phyloP scores from a whole-genome alignment of 2,888 invertebrate genomes.

The Teleiodes luculella region DNA sequence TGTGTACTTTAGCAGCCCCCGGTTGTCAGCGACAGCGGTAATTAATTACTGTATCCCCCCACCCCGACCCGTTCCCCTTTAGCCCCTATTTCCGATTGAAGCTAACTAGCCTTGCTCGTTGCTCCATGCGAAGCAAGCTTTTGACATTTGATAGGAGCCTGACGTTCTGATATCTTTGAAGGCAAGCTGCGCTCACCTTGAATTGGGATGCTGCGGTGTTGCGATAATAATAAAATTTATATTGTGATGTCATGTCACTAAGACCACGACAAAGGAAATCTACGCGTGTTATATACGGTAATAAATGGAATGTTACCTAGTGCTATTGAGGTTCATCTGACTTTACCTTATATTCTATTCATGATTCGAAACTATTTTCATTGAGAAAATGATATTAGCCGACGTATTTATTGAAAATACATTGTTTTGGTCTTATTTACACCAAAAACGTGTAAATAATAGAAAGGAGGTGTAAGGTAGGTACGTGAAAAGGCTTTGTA shows the following conservation, averaged over 20 bases:
- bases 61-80: slow-evolving; percentile 29
- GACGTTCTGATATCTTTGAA: neutral
- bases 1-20: slow-evolving; percentile 55
- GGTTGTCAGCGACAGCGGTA: slow-evolving; percentile 68
- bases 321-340: too few relatives aligned
- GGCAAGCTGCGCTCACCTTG: neutral
- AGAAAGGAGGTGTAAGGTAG: too few relatives aligned
- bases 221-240: neutral
- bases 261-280: neutral
- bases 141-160: slow-evolving; percentile 47
- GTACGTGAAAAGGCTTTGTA: slow-evolving; percentile 36
- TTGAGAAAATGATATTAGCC: too few relatives aligned
- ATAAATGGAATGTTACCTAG: too few relatives aligned
- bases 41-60: slow-evolving; percentile 66
- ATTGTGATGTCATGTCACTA: neutral
- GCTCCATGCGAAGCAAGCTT: slow-evolving; percentile 49
- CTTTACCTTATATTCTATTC: too few relatives aligned
- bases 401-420: too few relatives aligned
- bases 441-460: too few relatives aligned
- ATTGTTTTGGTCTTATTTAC: too few relatives aligned
- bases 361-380: too few relatives aligned
- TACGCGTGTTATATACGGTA: neutral
- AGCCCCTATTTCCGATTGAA: slow-evolving; percentile 47
- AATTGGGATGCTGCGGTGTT: neutral
- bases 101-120: slow-evolving; percentile 63